Evolutionary conservation across 1,140 invertebrate genomes (phyloP), one percentile per base, ranked within the genome.

Genomic region (Helicoverpa zea): DNA sequence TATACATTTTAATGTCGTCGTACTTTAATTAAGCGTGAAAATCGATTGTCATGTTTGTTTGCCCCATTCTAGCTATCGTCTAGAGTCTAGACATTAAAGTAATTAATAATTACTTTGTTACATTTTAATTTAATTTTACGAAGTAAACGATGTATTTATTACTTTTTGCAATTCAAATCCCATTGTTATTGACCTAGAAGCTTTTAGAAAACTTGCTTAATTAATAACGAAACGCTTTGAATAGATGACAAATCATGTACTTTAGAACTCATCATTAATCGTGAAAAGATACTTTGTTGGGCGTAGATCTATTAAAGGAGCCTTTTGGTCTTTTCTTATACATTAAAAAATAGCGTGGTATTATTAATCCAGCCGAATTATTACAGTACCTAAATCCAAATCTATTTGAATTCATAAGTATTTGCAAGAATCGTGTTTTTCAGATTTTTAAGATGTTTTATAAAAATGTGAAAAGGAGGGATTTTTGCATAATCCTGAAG

Each of bases 111-210:
- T 29, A 30, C 49, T 18, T 14, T 5, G 47, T 52, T 51, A 29
- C 66, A 52, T 7, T 18, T 49, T 52, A 70, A 70, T 70, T 70
- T 16, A 70, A 70, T 70, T 52, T 51, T 29, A 29, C 52, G 13
- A 52, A 29, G 23, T 52, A 52, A 52, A 13, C 10, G 4, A 70
- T 52, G 49, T 35, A 73, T 56, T 72, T 72, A 54, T 30, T 54
- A 72, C 68, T 18, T 52, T 73, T 54, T 29, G 52, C 66, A 23
- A 54, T 70, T 70, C 66, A 70, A 70, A 70, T 70, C 66, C 66
- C 66, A 73, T 58, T 73, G 70, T 58, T 58, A 73, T 73, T 73
- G 70, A 73, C 70, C 70, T 73, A 73, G 70, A 73, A 73, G 51
- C 70, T 56, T 73, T 54, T 72, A 16, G 51, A 56, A 73, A 73